Evolutionary conservation across 2,113 vertebrate species (phyloP), one percentile per base, ranked within the genome.

Genomic region (Myotis brandtii): DNA sequence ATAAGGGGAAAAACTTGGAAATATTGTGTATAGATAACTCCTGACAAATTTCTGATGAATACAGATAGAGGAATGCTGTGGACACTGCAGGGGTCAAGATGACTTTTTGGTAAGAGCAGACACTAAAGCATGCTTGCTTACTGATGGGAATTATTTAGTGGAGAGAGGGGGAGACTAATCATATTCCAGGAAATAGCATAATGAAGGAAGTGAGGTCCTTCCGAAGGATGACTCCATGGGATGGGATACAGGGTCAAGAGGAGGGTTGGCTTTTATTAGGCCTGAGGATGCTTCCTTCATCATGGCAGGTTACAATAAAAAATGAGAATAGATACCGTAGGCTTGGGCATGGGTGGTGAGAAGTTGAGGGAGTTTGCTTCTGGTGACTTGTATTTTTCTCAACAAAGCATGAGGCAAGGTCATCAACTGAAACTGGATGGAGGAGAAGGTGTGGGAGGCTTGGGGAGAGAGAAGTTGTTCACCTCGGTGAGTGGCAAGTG

Each of bases 371-470:
- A 37, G 4, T 80, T 91, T 95, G 21, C 56, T 83, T 82, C 48
- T 69, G 25, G 40, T 93, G 79, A 79, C 40, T 83, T 93, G 23
- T 90, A 40, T 66, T 76, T 89, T 83, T 64, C 50, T 92, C 77
- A 46, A 6, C 17, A 76, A 85, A 93, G n/a, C 70, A 34, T 70
- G 87, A 95, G n/a, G 17, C 46, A 80, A 86, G 27, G 30, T 88
- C 86, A 94, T 94, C 54, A 50, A 18, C 40, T 85, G 72, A 81
- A 88, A 89, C 37, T 73, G 50, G 12, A 34, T 56, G 20, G 75
- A 92, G 56, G 73, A 82, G 34, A 37, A 82, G 4, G 25, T 56
- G 27, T 86, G 75, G 50, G 69, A 80, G 48, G 21, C 2, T 18
- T 4, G 12, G 11, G 17, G 40, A 70, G 83, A 86, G 32, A 86